Evolutionary conservation across 2,797 vertebrate species (phyloP), one percentile per base, ranked within the genome.

Genomic region (Urocyon cinereoargenteus): DNA sequence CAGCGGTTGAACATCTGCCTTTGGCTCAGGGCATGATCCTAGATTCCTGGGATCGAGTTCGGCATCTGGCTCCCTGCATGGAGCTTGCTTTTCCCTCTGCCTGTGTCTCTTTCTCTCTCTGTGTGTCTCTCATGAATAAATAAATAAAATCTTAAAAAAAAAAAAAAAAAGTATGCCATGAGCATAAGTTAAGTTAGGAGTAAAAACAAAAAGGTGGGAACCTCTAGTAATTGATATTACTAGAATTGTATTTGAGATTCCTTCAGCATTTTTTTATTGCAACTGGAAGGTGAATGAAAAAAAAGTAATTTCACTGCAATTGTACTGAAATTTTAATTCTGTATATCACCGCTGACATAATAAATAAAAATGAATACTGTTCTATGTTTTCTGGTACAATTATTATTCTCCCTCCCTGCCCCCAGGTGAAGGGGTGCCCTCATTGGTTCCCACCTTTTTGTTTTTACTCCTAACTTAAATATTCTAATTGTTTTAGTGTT

Each of bases 311-410:
- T 87, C 57, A 59, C 8, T 79, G 34, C 62, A 55, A 9, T 4
- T 91, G 68, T 68, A 86, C 57, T 90, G 94, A 66, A 77, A 85
- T 64, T 87, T 90, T 81, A 75, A 45, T 55, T 92, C 85, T 72
- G 51, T 26, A 15, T 18, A 40, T 62, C 45, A 45, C 6, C 49
- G 66, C 49, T 92, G 45, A 51, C 40, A 62, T 1, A 12, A 34
- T 12, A 89, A 12, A 34, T 12, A 89, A 61, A 55, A 16, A 49
- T 40, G 34, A 82, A 4, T 24, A 21, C 10, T 62, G 8, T 61
- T 85, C 18, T 45, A 4, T 11, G 57, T 51, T 90, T 64, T 87
- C 61, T 61, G 49, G n/a, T 40, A 62, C 0, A 81, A 10, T 64
- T 55, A 31, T 55, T 57, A n/a, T 34, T 34, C 1, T 6, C 3